Evolutionary conservation across 37 sponge, comb jelly and placozoan species (phyloP), one percentile per base, ranked within the genome.

Genomic region (Ianthella basta): DNA sequence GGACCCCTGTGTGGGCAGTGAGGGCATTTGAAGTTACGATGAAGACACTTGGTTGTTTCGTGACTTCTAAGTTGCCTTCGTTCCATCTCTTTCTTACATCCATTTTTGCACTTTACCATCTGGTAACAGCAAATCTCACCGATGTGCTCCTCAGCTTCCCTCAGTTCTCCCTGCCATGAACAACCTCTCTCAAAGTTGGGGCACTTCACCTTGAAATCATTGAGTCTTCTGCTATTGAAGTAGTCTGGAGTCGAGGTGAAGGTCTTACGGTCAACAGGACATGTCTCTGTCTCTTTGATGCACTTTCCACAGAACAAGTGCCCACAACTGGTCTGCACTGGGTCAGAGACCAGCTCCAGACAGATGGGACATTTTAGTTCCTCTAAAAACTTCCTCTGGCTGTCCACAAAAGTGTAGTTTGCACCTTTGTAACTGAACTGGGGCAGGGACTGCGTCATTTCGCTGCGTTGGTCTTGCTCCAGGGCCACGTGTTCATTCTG

Each of bases 271-370:
- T 40, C 32, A 23, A 72, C 73, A 33, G 73, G 73, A 72, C 73
- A 72, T 19, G 38, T 38, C n/a, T n/a, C n/a, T 37, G 40, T 12
- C 8, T 40, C 41, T 33, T 37, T 72, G 32, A 72, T 37, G 19
- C 73, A 72, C 30, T 72, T 30, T 30, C 41, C 8, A 32, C 73
- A 72, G 73, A 72, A 72, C 16, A 72, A 19, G 41, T 72, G 73
- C 16, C 73, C 73, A 72, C 73, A 72, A 37, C 73, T 72, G 37
- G 73, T 72, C 30, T 38, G 41, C 32, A 72, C 73, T 38, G 73
- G 73, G 13, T 72, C 39, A 34, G 37, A 38, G 35, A 30, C 35
- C 30, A 72, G 23, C 12, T 72, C 73, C 35, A 37, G 73, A 72
- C 73, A 72, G 13, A 72, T 37, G 13, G 73, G 73, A 33, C 73